Base-by-base conservation (phyloP, 1,140 invertebrate genomes). In the Sitobion miscanthi region DNA sequence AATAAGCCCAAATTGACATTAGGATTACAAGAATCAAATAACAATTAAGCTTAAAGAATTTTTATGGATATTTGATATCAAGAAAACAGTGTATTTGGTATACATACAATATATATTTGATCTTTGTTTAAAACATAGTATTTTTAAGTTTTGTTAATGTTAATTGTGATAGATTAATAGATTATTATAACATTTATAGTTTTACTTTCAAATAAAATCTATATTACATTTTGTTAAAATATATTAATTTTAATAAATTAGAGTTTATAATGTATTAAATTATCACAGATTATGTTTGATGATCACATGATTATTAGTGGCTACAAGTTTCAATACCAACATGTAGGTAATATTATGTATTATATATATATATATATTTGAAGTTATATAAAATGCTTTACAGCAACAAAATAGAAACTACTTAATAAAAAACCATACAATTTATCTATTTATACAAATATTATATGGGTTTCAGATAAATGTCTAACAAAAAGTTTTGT, bases 161-260 rank as follows among this genome's bases (percentile, higher is more conserved):
- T 93, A 93, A 86, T 93, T 93, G 91, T 93, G 91, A 93, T 93
- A 93, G 91, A 77, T 85, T 77, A 77, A 86, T 93, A 93, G 91
- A 88, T 57, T 90, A 82, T 92, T 85, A 85, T 85, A 92, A 21
- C 38, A 83, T 92, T 92, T 85, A 90, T 57, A 92, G 77, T 83
- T 38, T 93, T 85, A 35, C 89, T 90, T 62, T 90, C n/a, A 90
- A 90, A 90, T 90, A 90, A 90, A 90, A 69, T 45, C 23, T 45
- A 69, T 90, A 90, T 69, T 69, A 1, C 20, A 62, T 90, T 90
- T 90, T 90, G 89, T 90, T 62, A 69, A 69, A 90, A 45, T 49
- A 90, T 45, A 52, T 87, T 87, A 0, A 87, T 49, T 87, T 87
- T 14, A 87, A 87, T 49, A 21, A 49, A n/a, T 30, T 20, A 35